A percentile compares a stretch with the other conserved stretches of the same genome.
Conservation (phyloP, 2,113 vertebrate genomes). For the Natator depressus region DNA sequence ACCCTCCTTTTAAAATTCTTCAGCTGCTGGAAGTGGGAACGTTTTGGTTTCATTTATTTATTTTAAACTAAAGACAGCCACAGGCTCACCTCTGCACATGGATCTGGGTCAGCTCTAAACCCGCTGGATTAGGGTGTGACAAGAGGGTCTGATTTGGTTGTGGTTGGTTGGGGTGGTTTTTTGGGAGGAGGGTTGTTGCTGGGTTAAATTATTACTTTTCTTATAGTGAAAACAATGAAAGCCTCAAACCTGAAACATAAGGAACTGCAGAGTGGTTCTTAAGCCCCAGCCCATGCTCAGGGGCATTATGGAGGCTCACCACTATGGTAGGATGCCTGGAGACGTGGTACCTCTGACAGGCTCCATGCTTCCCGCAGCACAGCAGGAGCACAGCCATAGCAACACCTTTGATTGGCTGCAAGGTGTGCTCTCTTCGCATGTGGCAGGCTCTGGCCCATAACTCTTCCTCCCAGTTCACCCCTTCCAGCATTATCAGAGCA, state of each 20-base stretch:
- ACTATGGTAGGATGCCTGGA: not conserved
- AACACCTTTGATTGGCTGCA: not conserved
- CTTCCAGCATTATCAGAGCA: not conserved
- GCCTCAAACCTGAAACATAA: not conserved
- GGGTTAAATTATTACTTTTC: not conserved
- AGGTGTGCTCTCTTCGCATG: not conserved
- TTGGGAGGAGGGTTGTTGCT: not conserved
- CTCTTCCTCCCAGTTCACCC: not conserved
- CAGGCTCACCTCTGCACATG: not conserved
- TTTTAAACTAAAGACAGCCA: conserved; percentile 52
- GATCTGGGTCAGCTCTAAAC: not conserved
- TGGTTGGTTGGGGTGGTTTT: not conserved
- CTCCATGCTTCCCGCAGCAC: not conserved
- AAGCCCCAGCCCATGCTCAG: not conserved
- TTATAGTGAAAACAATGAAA: not conserved
- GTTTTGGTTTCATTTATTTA: conserved; percentile 15
- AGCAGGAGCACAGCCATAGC: not conserved
- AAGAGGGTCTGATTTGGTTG: not conserved
- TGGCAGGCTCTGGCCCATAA: not conserved
- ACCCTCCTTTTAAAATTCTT: conserved; percentile 60
- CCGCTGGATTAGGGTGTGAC: not conserved
- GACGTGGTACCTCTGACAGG: not conserved
- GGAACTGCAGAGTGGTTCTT: not conserved
- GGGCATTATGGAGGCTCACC: accelerated
- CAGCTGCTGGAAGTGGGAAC: conserved; percentile 35